Conservation (phyloP, 2,888 invertebrate genomes). For the Escarpia spicata region DNA sequence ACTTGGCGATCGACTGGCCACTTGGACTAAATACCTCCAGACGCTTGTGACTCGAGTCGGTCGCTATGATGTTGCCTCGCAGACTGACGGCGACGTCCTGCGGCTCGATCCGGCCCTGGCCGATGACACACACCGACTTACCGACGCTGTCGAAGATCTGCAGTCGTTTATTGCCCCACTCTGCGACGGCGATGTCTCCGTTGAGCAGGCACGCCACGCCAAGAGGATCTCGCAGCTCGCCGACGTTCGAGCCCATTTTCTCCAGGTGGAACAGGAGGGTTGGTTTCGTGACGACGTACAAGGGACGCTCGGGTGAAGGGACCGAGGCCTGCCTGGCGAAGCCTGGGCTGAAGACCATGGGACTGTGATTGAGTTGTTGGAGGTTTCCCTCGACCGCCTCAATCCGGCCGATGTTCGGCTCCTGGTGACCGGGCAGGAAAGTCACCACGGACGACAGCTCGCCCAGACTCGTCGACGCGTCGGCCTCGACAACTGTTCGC, state of each 20-base stretch:
- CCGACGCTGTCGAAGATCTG: constrained; percentile 37
- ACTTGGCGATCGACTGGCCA: constrained; percentile 41
- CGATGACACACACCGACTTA: constrained; percentile 28
- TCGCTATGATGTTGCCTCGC: constrained; percentile 43
- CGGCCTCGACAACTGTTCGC: constrained; percentile 41
- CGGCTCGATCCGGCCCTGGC: constrained; percentile 35
- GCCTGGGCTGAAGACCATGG: not conserved
- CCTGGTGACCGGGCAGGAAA: constrained; percentile 38
- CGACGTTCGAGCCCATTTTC: not conserved
- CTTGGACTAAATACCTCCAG: constrained; percentile 37
- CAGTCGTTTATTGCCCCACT: constrained; percentile 45
- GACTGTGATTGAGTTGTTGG: constrained; percentile 17
- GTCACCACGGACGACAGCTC: constrained; percentile 33
- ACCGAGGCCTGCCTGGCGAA: not conserved
- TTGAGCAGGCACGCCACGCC: constrained; percentile 42
- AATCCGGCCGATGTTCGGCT: constrained; percentile 37
- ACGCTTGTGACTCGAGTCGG: constrained; percentile 43
- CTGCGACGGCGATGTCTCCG: constrained; percentile 42
- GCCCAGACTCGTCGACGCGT: constrained; percentile 22
- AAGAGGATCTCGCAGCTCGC: constrained; percentile 43
- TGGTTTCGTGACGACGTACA: constrained; percentile 14
- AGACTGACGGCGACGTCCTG: constrained; percentile 43
- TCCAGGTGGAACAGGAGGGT: constrained; percentile 22
- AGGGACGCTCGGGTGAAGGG: not conserved
- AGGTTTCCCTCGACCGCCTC: constrained; percentile 30